phyloP scores from a whole-genome alignment of 2,113 vertebrate genomes.

The Antechinus flavipes region DNA sequence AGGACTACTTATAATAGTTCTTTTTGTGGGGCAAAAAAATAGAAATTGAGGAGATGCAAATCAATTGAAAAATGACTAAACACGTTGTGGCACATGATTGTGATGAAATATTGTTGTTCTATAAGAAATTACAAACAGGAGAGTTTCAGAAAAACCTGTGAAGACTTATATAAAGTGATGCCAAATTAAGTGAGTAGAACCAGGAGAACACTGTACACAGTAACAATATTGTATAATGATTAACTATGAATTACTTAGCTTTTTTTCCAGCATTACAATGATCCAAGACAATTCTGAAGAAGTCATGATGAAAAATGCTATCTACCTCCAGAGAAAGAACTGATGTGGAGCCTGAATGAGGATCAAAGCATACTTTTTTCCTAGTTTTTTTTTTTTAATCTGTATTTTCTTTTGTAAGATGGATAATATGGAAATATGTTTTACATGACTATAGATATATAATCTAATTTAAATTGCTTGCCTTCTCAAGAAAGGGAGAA shows the following conservation, averaged over 20 bases:
- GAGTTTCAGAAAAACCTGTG: not conserved
- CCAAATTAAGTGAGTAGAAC: not conserved
- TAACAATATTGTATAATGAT: not conserved
- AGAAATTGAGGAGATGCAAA: not conserved
- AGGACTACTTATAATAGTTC: not conserved
- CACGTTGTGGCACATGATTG: not conserved
- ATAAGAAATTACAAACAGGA: not conserved
- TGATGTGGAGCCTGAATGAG: not conserved
- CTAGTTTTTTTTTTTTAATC: not conserved
- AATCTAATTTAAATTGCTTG: not conserved
- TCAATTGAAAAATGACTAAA: not conserved
- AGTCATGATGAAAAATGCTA: too few relatives aligned
- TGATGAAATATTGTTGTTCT: not conserved
- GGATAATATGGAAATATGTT: not conserved
- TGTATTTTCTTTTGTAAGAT: not conserved
- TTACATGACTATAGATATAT: not conserved
- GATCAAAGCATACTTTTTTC: not conserved
- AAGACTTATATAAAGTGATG: not conserved
- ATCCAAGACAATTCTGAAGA: too few relatives aligned
- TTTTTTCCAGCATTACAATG: not conserved
- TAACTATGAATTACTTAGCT: not conserved
- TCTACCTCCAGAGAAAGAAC: not conserved
- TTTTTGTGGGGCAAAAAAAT: not conserved
- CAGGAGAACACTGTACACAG: not conserved
- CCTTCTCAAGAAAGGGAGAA: not conserved